Conservation (phyloP, 2,888 invertebrate genomes). For the Lottia gigantea region DNA sequence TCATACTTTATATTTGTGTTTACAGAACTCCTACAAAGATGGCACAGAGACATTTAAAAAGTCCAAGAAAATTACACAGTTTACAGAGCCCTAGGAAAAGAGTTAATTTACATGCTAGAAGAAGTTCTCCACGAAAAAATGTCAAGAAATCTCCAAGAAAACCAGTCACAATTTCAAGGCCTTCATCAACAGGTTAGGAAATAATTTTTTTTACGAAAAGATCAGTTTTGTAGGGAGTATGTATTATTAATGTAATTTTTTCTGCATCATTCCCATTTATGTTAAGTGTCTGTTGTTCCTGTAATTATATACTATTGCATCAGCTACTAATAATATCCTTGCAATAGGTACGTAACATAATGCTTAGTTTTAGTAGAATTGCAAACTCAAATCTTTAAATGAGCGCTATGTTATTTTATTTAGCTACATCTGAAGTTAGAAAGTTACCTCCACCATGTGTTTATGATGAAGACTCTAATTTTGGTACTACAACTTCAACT, state of each 20-base stretch:
- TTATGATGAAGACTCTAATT: conserved; percentile 3
- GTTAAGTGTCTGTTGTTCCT: too few species aligned
- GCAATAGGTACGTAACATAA: too few species aligned
- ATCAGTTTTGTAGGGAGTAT: too few species aligned
- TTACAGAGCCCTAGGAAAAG: neutral
- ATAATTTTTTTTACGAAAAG: too few species aligned
- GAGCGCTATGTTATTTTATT: neutral
- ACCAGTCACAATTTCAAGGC: neutral
- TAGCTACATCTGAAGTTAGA: neutral
- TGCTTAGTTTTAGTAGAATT: too few species aligned
- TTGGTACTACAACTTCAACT: neutral
- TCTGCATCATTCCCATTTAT: too few species aligned
- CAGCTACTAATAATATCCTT: too few species aligned
- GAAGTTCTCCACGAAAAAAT: neutral
- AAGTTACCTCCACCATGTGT: neutral
- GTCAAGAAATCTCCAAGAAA: neutral
- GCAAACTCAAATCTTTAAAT: too few species aligned
- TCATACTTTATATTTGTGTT: too few species aligned
- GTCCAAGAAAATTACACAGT: neutral
- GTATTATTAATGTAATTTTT: too few species aligned
- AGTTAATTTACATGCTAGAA: neutral
- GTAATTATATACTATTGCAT: too few species aligned
- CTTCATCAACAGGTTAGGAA: neutral
- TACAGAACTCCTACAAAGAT: neutral
- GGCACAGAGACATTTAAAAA: neutral